Conservation (phyloP, 1,140 invertebrate genomes). For the Sarcophaga peregrina region DNA sequence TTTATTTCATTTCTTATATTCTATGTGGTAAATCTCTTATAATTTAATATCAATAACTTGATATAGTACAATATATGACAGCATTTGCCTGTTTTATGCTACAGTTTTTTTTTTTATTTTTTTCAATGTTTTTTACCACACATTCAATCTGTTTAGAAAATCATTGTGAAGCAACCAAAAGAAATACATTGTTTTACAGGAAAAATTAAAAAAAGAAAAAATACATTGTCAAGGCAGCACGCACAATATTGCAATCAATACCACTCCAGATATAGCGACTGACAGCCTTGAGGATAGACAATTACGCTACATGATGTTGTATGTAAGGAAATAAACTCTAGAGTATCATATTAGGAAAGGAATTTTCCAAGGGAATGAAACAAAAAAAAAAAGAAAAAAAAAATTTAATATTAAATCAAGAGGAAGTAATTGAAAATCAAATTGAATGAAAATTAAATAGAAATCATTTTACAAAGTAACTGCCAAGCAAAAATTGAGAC, state of each 20-base stretch:
- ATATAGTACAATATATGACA: constrained; percentile 13
- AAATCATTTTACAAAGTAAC: constrained; percentile 26
- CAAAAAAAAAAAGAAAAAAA: too few relatives aligned
- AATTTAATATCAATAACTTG: constrained; percentile 15
- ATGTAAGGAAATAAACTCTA: too few relatives aligned
- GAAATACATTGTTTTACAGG: neutral
- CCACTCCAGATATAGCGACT: neutral
- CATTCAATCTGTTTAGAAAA: neutral
- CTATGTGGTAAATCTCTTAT: neutral
- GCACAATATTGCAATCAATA: constrained; percentile 22
- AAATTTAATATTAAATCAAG: constrained; percentile 42
- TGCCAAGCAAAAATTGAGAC: neutral
- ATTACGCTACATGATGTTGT: too few relatives aligned
- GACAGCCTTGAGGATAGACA: too few relatives aligned
- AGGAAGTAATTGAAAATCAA: constrained; percentile 43
- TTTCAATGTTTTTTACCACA: neutral
- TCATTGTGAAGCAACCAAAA: neutral
- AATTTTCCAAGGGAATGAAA: neutral
- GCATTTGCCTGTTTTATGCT: neutral
- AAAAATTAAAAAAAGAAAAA: neutral
- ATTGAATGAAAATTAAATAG: constrained; percentile 43
- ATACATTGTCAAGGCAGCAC: neutral
- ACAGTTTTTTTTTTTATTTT: neutral
- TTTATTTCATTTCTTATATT: too few relatives aligned
- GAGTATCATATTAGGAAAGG: too few relatives aligned